Conservation (phyloP, 2,888 invertebrate genomes). For the Tetramorium bicarinatum region DNA sequence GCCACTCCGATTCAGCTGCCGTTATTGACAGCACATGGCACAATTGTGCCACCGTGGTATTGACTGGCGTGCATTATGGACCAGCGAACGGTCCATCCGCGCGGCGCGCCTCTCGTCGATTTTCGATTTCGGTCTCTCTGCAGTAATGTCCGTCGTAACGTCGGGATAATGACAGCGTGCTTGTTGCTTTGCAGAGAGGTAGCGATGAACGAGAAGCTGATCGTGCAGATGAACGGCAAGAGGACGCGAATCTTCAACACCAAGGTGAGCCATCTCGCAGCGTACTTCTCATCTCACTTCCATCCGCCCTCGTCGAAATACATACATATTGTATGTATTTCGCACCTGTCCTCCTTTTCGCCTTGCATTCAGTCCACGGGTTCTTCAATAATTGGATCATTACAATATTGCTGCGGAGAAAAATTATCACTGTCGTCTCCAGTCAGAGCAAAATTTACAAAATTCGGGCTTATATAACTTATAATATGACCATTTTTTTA, state of each 20-base stretch:
- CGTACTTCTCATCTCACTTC: too few relatives aligned
- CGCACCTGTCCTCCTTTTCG: neutral
- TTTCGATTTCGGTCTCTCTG: neutral
- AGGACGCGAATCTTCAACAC: conserved; percentile 92
- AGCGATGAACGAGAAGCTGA: conserved; percentile 93
- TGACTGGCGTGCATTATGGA: conserved; percentile 42
- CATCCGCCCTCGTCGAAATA: neutral
- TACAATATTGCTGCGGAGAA: neutral
- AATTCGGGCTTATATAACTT: neutral
- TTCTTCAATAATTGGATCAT: neutral
- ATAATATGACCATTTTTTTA: neutral
- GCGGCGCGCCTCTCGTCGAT: conserved; percentile 4
- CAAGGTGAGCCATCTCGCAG: conserved; percentile 87
- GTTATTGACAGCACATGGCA: conserved; percentile 44
- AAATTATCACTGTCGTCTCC: neutral
- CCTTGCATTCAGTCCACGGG: too few relatives aligned
- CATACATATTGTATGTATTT: too few relatives aligned
- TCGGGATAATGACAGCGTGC: conserved; percentile 48
- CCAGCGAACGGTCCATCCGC: neutral
- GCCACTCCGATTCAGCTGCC: neutral
- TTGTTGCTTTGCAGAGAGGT: conserved; percentile 90
- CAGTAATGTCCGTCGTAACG: neutral
- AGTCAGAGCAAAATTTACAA: neutral
- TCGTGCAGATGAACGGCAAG: conserved; percentile 95
- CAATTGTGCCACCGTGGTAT: conserved; percentile 46